Conservation (phyloP, 2,113 vertebrate species). For the Colossoma macropomum region DNA sequence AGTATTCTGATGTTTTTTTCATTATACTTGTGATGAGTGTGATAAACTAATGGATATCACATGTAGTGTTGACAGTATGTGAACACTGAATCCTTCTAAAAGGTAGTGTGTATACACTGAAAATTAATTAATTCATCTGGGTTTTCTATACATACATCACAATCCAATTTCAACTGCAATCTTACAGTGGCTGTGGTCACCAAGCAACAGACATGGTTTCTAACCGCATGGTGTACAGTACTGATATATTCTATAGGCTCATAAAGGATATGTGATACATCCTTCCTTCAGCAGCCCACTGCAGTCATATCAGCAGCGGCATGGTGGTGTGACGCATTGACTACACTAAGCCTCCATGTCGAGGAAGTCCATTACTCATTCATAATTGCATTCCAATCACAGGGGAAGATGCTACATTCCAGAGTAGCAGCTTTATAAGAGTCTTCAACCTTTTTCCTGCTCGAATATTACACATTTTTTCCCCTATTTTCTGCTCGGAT, state of each 20-base stretch:
- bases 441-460: slow-evolving; percentile 50
- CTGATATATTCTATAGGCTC: background rate
- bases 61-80: background rate
- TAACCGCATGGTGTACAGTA: background rate
- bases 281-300: slow-evolving; percentile 46
- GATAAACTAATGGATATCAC: too few relatives aligned
- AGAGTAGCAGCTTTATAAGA: slow-evolving; percentile 53
- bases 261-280: slow-evolving; percentile 14
- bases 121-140: background rate
- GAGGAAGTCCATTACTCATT: slow-evolving; percentile 65
- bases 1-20: background rate
- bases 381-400: slow-evolving; percentile 67
- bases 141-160: background rate
- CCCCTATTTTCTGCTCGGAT: background rate
- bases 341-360: slow-evolving; percentile 39
- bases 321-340: slow-evolving; percentile 63
- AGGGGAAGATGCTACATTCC: slow-evolving; percentile 55
- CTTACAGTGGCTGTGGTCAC: background rate
- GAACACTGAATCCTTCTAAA: too few relatives aligned
- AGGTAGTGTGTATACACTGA: too few relatives aligned
- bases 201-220: background rate
- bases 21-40: background rate
- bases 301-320: slow-evolving; percentile 25
- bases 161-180: background rate
- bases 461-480: slow-evolving; percentile 54